Percentiles rank a stretch among this genome's conserved stretches.
These are phyloP conservation scores for Perca flavescens DNA, from an alignment of 2,113 vertebrate species.

Conservation along the genomic window DNA sequence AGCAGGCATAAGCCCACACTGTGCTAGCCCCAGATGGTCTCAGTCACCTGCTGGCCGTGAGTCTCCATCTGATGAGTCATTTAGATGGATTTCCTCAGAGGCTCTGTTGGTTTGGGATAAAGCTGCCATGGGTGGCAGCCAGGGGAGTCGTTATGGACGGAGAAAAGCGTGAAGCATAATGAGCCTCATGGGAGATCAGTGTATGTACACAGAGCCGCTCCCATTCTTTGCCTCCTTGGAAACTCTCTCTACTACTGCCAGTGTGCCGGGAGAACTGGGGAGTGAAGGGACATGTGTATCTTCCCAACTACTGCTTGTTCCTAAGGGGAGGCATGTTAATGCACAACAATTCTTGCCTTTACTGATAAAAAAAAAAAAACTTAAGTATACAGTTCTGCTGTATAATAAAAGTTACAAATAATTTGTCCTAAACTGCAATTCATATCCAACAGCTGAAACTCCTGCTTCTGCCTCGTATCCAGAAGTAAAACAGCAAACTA, in stretches of 20 bases:
- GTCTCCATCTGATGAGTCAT: constrained; percentile 52
- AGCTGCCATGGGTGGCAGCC: constrained; percentile 29
- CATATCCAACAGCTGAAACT: neutral
- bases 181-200: constrained; percentile 60
- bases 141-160: constrained; percentile 49
- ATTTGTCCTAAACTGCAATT: neutral
- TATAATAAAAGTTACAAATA: constrained; percentile 4
- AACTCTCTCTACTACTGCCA: constrained; percentile 30
- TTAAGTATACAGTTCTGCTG: neutral
- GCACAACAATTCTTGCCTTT: neutral
- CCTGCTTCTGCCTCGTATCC: neutral
- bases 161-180: constrained; percentile 53
- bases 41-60: constrained; percentile 52
- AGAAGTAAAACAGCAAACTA: neutral
- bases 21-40: constrained; percentile 48
- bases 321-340: neutral
- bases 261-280: neutral
- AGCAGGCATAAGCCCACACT: neutral
- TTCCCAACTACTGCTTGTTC: constrained; percentile 10
- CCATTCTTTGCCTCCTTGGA: constrained; percentile 34
- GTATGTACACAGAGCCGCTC: constrained; percentile 53
- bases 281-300: neutral
- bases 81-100: constrained; percentile 35
- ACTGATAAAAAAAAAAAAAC: neutral
- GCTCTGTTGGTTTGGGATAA: constrained; percentile 44